Conservation (phyloP, 2,888 invertebrate genomes). For the Phania funesta region DNA sequence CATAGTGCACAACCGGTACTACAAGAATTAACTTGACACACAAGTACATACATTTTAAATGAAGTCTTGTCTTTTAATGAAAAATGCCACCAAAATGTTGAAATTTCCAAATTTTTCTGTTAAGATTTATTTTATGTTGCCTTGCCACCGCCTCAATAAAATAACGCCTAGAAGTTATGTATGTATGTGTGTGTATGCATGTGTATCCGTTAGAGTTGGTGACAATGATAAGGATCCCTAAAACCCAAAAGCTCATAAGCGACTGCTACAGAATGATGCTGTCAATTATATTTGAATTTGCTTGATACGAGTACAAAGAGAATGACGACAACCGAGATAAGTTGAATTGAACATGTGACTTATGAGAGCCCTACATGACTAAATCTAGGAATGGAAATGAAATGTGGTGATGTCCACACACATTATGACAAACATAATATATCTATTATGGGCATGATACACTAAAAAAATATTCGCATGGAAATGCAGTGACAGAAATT, state of each 20-base stretch:
- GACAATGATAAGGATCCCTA: slow-evolving; percentile 13
- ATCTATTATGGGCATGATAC: too few relatives aligned
- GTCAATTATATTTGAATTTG: slow-evolving; percentile 58
- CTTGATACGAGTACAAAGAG: slow-evolving; percentile 29
- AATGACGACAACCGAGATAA: slow-evolving; percentile 42
- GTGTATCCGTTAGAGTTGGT: background rate
- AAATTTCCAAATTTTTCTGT: slow-evolving; percentile 26
- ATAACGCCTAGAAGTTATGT: background rate
- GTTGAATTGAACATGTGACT: slow-evolving; percentile 8
- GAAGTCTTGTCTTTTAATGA: slow-evolving; percentile 32
- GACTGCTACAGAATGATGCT: slow-evolving; percentile 41
- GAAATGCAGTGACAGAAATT: too few relatives aligned
- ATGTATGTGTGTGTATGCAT: background rate
- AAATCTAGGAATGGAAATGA: background rate
- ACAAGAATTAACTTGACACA: slow-evolving; percentile 13
- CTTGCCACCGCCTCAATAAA: background rate
- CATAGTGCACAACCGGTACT: slow-evolving; percentile 8
- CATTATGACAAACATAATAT: too few relatives aligned
- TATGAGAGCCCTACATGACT: background rate
- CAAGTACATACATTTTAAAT: slow-evolving; percentile 46
- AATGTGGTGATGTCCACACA: too few relatives aligned
- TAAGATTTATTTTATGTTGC: background rate
- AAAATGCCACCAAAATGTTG: slow-evolving; percentile 31
- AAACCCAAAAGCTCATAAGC: slow-evolving; percentile 49
- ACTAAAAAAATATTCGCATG: too few relatives aligned